Conservation (phyloP, 2,888 invertebrate species). For the Napeogenes sylphis region DNA sequence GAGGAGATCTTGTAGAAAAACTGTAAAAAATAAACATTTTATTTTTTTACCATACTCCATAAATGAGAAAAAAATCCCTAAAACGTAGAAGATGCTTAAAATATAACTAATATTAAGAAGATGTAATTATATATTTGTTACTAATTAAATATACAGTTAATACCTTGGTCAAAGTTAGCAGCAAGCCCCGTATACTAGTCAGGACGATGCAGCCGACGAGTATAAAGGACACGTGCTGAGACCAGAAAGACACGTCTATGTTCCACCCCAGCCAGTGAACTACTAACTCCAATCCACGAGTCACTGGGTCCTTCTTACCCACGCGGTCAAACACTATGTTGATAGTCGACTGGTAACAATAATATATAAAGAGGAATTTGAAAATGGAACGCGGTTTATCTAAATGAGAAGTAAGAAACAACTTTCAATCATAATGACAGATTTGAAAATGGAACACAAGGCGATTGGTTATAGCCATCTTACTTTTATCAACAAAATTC, state of each 20-base stretch:
- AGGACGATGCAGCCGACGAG: conserved; percentile 98
- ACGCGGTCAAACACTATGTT: conserved; percentile 99
- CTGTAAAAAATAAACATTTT: conserved; percentile 68
- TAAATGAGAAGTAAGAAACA: too few species aligned
- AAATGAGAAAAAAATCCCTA: too few species aligned
- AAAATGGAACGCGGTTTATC: too few species aligned
- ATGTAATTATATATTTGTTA: too few species aligned
- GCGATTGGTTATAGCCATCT: too few species aligned
- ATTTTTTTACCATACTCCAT: neutral
- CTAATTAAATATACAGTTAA: too few species aligned
- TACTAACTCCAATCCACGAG: conserved; percentile 95
- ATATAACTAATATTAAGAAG: too few species aligned
- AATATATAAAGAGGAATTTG: neutral
- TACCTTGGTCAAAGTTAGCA: conserved; percentile 98
- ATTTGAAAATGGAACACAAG: too few species aligned
- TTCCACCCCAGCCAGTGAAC: conserved; percentile 97
- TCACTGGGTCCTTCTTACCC: conserved; percentile 98
- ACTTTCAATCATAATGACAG: too few species aligned
- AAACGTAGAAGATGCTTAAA: too few species aligned
- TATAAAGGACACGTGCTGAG: conserved; percentile 98
- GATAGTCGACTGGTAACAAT: conserved; percentile 88
- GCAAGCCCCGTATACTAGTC: conserved; percentile 96
- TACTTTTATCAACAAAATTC: neutral
- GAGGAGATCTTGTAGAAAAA: conserved; percentile 99
- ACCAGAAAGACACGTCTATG: conserved; percentile 99